Evolutionary conservation across 1,140 invertebrate genomes (phyloP).

Genomic region (Drosophila parvula): DNA sequence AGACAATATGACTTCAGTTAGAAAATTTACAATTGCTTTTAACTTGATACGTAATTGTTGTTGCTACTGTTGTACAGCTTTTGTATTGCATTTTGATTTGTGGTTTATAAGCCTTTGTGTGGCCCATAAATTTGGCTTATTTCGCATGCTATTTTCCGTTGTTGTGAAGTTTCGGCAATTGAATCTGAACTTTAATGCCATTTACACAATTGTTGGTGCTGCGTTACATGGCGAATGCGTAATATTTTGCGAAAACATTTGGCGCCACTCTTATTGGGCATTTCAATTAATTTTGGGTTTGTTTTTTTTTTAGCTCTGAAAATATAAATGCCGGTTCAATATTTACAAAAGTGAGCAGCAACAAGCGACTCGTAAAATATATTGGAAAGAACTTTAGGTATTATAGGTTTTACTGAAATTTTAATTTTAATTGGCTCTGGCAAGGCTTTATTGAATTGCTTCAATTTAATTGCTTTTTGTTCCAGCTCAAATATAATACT

Average conservation of each 20-base stretch:
- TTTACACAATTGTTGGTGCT: neutral
- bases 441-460: too few species aligned
- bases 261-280: neutral
- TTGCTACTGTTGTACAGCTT: constrained; percentile 55
- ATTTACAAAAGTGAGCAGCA: neutral
- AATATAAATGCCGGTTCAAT: neutral
- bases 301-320: neutral
- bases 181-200: constrained; percentile 36
- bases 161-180: constrained; percentile 39
- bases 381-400: too few species aligned
- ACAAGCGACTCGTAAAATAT: too few species aligned
- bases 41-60: constrained; percentile 75
- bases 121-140: constrained; percentile 77
- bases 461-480: too few species aligned
- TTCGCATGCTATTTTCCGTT: constrained; percentile 41
- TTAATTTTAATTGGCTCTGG: too few species aligned
- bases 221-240: constrained; percentile 22
- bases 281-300: constrained; percentile 3
- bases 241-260: constrained; percentile 13
- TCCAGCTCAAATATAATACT: too few species aligned
- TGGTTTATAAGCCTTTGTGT: constrained; percentile 75
- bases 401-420: too few species aligned
- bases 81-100: constrained; percentile 80
- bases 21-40: constrained; percentile 81
- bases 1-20: constrained; percentile 80